Evolutionary conservation across 2,888 invertebrate genomes (phyloP).

Genomic region (Belgica antarctica): DNA sequence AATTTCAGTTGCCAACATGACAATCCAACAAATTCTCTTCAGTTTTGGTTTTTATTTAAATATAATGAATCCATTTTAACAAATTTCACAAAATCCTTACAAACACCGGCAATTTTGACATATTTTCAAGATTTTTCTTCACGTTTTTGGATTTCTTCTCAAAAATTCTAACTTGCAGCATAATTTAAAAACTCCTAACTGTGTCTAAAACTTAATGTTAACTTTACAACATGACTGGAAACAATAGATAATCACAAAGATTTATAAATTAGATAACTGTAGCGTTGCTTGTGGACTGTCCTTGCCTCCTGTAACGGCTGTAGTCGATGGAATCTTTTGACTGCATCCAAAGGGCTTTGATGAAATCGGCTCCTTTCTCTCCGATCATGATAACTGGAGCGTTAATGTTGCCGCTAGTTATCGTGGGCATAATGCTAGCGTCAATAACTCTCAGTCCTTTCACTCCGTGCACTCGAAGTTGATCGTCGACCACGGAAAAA

Average conservation of each 20-base stretch:
- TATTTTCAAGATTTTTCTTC: too few relatives aligned
- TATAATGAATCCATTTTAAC: too few relatives aligned
- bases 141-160: too few relatives aligned
- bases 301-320: constrained; percentile 18
- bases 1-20: too few relatives aligned
- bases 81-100: too few relatives aligned
- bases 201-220: too few relatives aligned
- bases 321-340: constrained; percentile 44
- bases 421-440: constrained; percentile 83
- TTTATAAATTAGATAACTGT: constrained; percentile 36
- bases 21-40: too few relatives aligned
- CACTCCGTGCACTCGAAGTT: constrained; percentile 73
- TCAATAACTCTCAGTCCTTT: constrained; percentile 79
- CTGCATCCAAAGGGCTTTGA: constrained; percentile 68
- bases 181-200: too few relatives aligned
- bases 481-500: constrained; percentile 77
- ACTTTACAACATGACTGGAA: too few relatives aligned
- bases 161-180: too few relatives aligned
- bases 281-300: constrained; percentile 46
- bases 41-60: too few relatives aligned
- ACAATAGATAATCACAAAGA: constrained; percentile 3
- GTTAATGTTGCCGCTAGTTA: constrained; percentile 84
- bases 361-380: constrained; percentile 80
- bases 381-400: constrained; percentile 86
- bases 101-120: too few relatives aligned